Evolutionary conservation across 23 tunicate genomes (phyloP), one percentile per base, ranked within the genome.

Genomic region (Trididemnum clinides): DNA sequence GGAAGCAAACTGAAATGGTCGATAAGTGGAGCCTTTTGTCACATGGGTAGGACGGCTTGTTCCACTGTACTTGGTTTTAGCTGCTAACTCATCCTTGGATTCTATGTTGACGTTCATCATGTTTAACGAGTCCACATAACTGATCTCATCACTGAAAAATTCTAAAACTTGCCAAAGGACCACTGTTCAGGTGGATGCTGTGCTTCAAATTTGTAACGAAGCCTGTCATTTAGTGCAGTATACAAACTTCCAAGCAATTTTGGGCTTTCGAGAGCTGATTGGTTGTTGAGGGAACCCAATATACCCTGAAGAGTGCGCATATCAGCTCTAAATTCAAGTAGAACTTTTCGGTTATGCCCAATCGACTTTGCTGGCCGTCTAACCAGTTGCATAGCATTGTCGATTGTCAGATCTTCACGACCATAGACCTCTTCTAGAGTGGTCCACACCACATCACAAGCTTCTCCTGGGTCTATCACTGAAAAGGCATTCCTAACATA

Each of bases 401-500:
- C 7, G 37, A 66, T 29, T 29, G 31, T 66, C 10, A 66, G 10
- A 32, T 66, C 37, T 66, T 29, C 37, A 29, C 75, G 36, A 5
- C 75, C 75, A 66, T 66, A 66, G 2, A 66, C 31, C 31, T 66
- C 37, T 31, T 66, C 75, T 66, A 66, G 31, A 4, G 75, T 66
- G 37, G 36, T 66, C 75, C 75, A 66, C 3, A 66, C n/a, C 6
- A 66, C 22, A 20, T 66, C 75, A 66, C 75, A 66, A 20, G 75
- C 75, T 31, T 66, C 25, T 29, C 75, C 75, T 3, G 37, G 75
- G 75, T 32, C 75, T 5, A 29, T 10, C 7, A 66, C 75, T 7
- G 75, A 15, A 32, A 66, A 66, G 36, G 75, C 75, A 66, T 28
- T 66, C 5, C 37, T 36, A 37, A 66, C 31, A 23, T 66, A 66